These are phyloP conservation scores for Neoseiulus cucumeris DNA, from an alignment of 1,140 invertebrate genomes.

Conservation along the genomic window DNA sequence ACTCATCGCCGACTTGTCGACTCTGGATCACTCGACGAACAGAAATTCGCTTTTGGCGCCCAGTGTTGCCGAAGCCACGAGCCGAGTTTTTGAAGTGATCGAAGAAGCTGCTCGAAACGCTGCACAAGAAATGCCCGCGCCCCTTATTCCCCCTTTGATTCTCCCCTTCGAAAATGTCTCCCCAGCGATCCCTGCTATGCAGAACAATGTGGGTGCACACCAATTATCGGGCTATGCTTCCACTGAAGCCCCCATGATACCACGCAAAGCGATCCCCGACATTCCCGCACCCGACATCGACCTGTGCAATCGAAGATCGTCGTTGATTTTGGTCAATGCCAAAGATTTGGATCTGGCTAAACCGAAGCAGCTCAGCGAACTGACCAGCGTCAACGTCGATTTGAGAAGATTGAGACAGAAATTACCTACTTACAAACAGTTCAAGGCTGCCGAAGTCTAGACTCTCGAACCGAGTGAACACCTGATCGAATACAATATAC, in stretches of 20 bases:
- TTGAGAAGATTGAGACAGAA: neutral
- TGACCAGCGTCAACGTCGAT: neutral
- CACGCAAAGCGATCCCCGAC: neutral
- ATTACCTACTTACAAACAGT: neutral
- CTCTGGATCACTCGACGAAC: neutral
- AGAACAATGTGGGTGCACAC: too few relatives aligned
- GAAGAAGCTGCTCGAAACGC: neutral
- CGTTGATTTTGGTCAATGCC: neutral
- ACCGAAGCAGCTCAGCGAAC: neutral
- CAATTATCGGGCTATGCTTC: too few relatives aligned
- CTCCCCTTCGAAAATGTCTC: neutral
- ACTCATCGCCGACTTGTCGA: too few relatives aligned
- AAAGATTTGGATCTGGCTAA: neutral
- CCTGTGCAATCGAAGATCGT: neutral
- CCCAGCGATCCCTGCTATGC: neutral
- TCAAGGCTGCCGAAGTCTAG: constrained; percentile 1
- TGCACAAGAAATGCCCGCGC: neutral
- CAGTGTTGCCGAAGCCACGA: neutral
- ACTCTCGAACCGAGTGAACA: too few relatives aligned
- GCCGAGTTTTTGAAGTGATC: neutral
- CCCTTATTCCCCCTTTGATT: neutral
- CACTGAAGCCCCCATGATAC: too few relatives aligned
- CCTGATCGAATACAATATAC: too few relatives aligned
- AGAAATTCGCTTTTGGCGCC: neutral
- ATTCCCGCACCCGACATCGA: constrained; percentile 2